phyloP scores from a whole-genome alignment of 1,140 invertebrate genomes.

The Drosophila pseudoobscura region DNA sequence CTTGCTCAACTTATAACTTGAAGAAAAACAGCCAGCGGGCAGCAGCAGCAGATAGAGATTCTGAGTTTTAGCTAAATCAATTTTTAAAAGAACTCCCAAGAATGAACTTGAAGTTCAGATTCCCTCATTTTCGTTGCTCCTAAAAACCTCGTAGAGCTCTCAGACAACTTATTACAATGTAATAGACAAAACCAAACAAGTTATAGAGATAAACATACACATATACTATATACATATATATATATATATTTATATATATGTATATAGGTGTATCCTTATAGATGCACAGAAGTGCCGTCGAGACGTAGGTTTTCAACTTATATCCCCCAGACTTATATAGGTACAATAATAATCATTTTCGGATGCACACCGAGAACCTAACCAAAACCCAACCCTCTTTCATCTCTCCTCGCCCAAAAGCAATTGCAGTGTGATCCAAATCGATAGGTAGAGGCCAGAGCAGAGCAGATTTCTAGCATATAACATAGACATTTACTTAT shows the following conservation, averaged over 20 bases:
- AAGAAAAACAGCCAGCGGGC: conserved; percentile 48
- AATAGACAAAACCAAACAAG: conserved; percentile 37
- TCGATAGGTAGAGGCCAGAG: neutral
- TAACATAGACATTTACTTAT: conserved; percentile 26
- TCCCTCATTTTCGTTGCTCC: conserved; percentile 23
- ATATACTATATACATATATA: no score
- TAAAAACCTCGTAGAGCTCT: conserved; percentile 2
- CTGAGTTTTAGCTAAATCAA: conserved; percentile 6
- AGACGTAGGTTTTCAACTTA: conserved; percentile 69
- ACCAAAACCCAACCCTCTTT: conserved; percentile 12
- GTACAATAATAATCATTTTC: conserved; percentile 57
- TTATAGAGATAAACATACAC: conserved; percentile 15
- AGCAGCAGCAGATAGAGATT: neutral
- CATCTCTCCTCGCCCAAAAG: no score
- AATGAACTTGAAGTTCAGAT: neutral
- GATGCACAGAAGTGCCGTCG: conserved; percentile 5
- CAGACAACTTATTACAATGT: conserved; percentile 65
- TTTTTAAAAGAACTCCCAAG: neutral
- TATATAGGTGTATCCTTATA: conserved; percentile 11
- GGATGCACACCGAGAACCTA: neutral
- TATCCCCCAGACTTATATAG: conserved; percentile 63
- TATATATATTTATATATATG: conserved; percentile 1
- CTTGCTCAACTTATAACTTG: conserved; percentile 80
- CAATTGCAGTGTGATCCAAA: conserved; percentile 34
- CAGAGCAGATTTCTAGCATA: conserved; percentile 8